phyloP scores from a whole-genome alignment of 2,888 invertebrate genomes.

The Andricus quercusramuli region DNA sequence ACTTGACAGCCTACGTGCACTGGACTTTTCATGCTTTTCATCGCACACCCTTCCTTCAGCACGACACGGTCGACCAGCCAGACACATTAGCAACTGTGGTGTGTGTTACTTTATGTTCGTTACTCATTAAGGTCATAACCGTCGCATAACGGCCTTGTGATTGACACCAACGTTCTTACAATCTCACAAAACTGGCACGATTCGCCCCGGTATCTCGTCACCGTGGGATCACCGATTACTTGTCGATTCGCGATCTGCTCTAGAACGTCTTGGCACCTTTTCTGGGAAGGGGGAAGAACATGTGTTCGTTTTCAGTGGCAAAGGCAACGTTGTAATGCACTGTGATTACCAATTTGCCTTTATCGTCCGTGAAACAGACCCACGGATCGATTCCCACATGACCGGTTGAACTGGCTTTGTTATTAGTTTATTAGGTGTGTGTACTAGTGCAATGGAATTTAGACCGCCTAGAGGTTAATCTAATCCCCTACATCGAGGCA shows the following conservation, averaged over 20 bases:
- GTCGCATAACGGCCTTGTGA: conserved; percentile 69
- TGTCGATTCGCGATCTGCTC: neutral
- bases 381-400: conserved; percentile 32
- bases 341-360: conserved; percentile 36
- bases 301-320: conserved; percentile 34
- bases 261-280: neutral
- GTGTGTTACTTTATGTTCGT: conserved; percentile 63
- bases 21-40: conserved; percentile 3
- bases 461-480: neutral
- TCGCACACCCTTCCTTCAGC: conserved; percentile 31
- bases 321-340: conserved; percentile 26
- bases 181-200: conserved; percentile 22
- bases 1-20: conserved; percentile 37
- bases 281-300: neutral
- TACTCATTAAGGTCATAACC: conserved; percentile 73
- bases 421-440: conserved; percentile 32
- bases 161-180: conserved; percentile 62
- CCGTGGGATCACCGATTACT: neutral
- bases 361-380: conserved; percentile 35
- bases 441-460: neutral
- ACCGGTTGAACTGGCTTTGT: conserved; percentile 30
- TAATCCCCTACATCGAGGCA: neutral
- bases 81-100: conserved; percentile 52
- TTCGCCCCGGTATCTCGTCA: neutral
- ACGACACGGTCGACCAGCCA: conserved; percentile 46